These are phyloP conservation scores for Diloba caeruleocephala DNA, from an alignment of 2,888 invertebrate genomes.

Conservation along the genomic window DNA sequence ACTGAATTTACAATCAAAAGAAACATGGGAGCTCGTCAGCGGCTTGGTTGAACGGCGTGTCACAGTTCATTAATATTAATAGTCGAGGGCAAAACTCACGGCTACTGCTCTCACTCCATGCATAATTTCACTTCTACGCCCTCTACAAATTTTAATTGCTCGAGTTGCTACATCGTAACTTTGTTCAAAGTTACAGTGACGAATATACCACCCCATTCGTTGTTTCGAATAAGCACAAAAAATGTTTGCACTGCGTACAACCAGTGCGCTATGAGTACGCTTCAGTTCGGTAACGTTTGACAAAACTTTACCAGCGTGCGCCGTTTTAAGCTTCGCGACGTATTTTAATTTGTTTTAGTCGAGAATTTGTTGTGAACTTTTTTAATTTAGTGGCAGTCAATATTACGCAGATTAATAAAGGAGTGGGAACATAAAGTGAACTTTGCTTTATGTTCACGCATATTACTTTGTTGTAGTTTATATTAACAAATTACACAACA, in stretches of 20 bases:
- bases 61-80: slow-evolving; percentile 87
- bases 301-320: slow-evolving; percentile 49
- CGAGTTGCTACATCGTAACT: slow-evolving; percentile 72
- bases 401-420: slow-evolving; percentile 21
- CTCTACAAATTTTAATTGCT: slow-evolving; percentile 83
- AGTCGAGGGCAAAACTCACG: slow-evolving; percentile 71
- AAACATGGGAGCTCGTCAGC: slow-evolving; percentile 70
- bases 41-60: slow-evolving; percentile 75
- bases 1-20: slow-evolving; percentile 84
- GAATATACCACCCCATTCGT: slow-evolving; percentile 57
- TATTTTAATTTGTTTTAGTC: slow-evolving; percentile 57
- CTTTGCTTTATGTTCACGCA: slow-evolving; percentile 11
- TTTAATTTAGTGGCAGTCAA: slow-evolving; percentile 47
- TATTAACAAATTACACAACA: slow-evolving; percentile 1
- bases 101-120: slow-evolving; percentile 81
- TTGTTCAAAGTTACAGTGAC: slow-evolving; percentile 62
- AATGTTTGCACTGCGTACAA: slow-evolving; percentile 44
- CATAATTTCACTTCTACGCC: slow-evolving; percentile 79
- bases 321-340: slow-evolving; percentile 48
- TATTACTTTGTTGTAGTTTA: slow-evolving; percentile 22
- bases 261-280: slow-evolving; percentile 31
- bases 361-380: slow-evolving; percentile 50
- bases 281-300: slow-evolving; percentile 48
- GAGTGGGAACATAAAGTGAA: slow-evolving; percentile 16
- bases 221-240: slow-evolving; percentile 57